phyloP scores from a whole-genome alignment of 2,888 invertebrate genomes.

The Synanthedon andrenaeformis region DNA sequence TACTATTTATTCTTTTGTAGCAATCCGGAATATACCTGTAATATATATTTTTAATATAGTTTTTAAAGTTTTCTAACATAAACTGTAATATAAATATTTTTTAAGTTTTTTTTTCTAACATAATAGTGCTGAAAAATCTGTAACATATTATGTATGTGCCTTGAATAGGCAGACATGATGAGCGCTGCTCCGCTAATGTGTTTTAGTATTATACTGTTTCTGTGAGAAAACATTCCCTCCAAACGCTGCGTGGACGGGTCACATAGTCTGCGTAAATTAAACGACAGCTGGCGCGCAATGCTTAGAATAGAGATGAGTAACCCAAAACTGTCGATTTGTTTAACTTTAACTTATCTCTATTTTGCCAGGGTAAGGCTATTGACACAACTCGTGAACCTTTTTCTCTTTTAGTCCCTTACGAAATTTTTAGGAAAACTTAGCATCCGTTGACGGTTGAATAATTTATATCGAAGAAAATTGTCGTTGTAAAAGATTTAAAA shows the following conservation, averaged over 20 bases:
- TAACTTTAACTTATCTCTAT: conserved; percentile 14
- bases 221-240: background rate
- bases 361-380: conserved; percentile 7
- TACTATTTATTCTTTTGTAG: too few species aligned
- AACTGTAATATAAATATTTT: too few species aligned
- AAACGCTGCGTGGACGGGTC: conserved; percentile 8
- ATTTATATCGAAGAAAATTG: conserved; percentile 5
- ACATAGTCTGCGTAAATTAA: conserved; percentile 42
- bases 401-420: conserved; percentile 9
- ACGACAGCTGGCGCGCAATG: conserved; percentile 30
- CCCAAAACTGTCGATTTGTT: conserved; percentile 25
- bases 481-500: too few species aligned
- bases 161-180: too few species aligned
- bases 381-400: conserved; percentile 9
- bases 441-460: conserved; percentile 12
- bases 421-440: conserved; percentile 11
- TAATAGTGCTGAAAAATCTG: too few species aligned
- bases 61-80: too few species aligned
- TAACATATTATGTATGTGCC: too few species aligned
- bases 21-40: too few species aligned
- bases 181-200: too few species aligned
- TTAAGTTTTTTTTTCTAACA: too few species aligned
- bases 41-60: too few species aligned
- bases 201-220: too few species aligned
- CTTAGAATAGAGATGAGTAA: conserved; percentile 32